Percentiles rank a stretch among this genome's conserved stretches.
Conservation (phyloP, 1,140 invertebrate genomes). For the Contarinia nasturtii region DNA sequence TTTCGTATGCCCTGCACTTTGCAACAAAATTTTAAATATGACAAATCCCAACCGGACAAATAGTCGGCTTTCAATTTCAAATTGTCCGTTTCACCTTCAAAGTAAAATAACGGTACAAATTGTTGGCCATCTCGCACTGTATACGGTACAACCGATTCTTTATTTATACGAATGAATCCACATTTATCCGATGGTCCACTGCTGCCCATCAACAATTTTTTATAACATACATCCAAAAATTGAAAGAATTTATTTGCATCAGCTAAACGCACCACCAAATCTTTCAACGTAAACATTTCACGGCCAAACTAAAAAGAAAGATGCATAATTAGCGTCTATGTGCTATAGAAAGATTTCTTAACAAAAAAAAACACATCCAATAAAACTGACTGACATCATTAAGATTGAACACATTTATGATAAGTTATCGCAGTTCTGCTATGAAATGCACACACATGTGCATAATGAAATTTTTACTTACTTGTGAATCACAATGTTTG, state of each 20-base stretch:
- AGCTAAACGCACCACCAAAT: conserved; percentile 67
- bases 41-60: conserved; percentile 75
- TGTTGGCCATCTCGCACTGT: conserved; percentile 64
- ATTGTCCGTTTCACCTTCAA: conserved; percentile 81
- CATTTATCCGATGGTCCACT: conserved; percentile 58
- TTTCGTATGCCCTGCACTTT: conserved; percentile 83
- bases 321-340: too few species aligned
- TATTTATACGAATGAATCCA: conserved; percentile 86
- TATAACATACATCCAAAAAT: conserved; percentile 74
- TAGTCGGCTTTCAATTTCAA: conserved; percentile 67
- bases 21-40: conserved; percentile 84
- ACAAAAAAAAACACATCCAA: too few species aligned
- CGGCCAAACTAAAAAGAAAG: too few species aligned
- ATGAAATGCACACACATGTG: too few species aligned
- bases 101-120: conserved; percentile 86
- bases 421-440: too few species aligned
- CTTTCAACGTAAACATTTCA: conserved; percentile 73
- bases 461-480: too few species aligned
- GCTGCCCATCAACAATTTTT: conserved; percentile 47
- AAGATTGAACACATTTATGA: too few species aligned
- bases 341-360: too few species aligned
- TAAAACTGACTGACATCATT: too few species aligned
- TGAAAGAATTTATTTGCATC: conserved; percentile 83
- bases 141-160: conserved; percentile 84
- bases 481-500: conserved; percentile 78